Conservation (phyloP, 2,797 vertebrate genomes). For the Protonibea diacanthus region DNA sequence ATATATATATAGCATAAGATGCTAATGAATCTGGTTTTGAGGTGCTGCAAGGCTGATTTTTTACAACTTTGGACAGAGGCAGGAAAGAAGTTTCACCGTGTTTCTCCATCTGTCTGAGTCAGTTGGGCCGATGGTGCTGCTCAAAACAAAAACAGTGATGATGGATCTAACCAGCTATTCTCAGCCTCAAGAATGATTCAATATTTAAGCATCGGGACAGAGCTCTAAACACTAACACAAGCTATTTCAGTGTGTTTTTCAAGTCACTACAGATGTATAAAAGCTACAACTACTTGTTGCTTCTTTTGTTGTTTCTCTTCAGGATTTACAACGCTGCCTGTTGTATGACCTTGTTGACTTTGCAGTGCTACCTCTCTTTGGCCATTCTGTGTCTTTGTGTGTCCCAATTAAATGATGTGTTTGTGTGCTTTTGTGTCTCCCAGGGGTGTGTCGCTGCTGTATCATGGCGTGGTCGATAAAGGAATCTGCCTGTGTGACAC, state of each 20-base stretch:
- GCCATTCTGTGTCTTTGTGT: conserved; percentile 15
- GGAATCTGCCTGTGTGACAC: conserved; percentile 76
- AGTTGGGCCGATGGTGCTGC: background rate
- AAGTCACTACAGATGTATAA: conserved; percentile 6
- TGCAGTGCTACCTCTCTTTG: conserved; percentile 18
- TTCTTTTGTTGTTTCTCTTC: conserved; percentile 12
- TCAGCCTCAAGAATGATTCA: background rate
- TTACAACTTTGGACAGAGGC: background rate
- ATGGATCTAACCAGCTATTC: background rate
- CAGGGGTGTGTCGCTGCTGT: conserved; percentile 60
- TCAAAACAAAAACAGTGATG: background rate
- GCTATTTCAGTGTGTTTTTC: background rate
- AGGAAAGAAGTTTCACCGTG: background rate
- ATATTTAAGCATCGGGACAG: background rate
- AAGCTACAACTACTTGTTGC: conserved; percentile 23
- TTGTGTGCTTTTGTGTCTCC: conserved; percentile 35
- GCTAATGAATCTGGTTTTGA: background rate
- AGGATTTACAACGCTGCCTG: conserved; percentile 3
- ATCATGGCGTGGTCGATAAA: conserved; percentile 82
- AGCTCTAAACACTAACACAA: background rate
- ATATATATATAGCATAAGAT: no score
- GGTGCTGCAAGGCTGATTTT: background rate
- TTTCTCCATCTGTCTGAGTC: background rate
- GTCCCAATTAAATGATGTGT: conserved; percentile 28
- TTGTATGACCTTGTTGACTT: conserved; percentile 48